These are phyloP conservation scores for Papilio machaon DNA, from an alignment of 1,140 invertebrate species.

Conservation along the genomic window DNA sequence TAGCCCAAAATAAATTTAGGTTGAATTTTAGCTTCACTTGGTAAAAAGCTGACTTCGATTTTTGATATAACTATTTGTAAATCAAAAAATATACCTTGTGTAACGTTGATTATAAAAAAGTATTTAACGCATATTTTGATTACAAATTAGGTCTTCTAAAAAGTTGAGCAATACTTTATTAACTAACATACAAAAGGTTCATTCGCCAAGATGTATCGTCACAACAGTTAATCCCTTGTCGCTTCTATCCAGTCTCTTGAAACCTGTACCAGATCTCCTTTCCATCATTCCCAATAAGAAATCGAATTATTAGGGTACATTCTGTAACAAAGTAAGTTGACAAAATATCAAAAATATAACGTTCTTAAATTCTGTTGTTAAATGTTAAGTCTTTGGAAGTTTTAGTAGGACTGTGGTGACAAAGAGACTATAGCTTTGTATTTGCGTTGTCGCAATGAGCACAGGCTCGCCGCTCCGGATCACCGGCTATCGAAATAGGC, in stretches of 20 bases:
- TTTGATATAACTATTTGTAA: not conserved
- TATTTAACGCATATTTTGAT: too few relatives aligned
- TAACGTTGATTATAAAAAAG: not conserved
- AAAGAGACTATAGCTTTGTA: slow-evolving; percentile 50
- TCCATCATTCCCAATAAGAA: too few relatives aligned
- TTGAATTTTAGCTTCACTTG: not conserved
- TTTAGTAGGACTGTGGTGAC: slow-evolving; percentile 37
- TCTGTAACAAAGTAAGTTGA: too few relatives aligned
- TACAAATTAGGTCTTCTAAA: too few relatives aligned
- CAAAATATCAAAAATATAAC: not conserved
- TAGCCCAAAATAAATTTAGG: slow-evolving; percentile 48
- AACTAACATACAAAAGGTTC: not conserved
- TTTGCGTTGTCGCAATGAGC: slow-evolving; percentile 42
- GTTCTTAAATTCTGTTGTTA: not conserved
- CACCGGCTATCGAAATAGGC: slow-evolving; percentile 49
- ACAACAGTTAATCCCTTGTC: too few relatives aligned
- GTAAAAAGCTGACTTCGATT: not conserved
- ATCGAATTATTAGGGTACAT: too few relatives aligned
- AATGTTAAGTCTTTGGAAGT: not conserved
- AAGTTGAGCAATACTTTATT: not conserved
- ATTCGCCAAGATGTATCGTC: too few relatives aligned
- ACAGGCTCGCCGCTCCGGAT: slow-evolving; percentile 49
- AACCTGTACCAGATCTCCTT: too few relatives aligned
- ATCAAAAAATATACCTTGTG: not conserved
- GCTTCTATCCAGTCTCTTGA: too few relatives aligned